A percentile compares a stretch with the other conserved stretches of the same genome.
Conservation (phyloP, 2,113 vertebrate genomes). For the Amblyornis subalaris region DNA sequence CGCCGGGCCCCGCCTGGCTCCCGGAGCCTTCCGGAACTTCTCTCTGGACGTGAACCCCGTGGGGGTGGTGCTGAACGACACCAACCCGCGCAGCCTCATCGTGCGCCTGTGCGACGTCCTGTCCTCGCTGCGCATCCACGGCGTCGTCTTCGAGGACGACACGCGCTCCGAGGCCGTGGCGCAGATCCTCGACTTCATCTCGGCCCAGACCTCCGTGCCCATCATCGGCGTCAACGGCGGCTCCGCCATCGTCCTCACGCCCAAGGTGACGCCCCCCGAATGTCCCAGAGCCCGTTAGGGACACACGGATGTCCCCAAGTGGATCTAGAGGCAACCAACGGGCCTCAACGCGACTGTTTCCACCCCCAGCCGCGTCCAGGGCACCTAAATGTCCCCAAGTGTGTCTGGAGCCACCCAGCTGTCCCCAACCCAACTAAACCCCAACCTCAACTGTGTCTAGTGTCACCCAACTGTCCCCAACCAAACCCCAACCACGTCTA, state of each 20-base stretch:
- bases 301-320: accelerated
- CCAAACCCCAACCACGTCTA: accelerated
- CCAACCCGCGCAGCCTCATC: constrained; percentile 90
- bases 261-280: constrained; percentile 75
- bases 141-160: constrained; percentile 94
- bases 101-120: constrained; percentile 92
- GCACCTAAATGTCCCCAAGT: accelerated
- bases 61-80: constrained; percentile 89
- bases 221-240: constrained; percentile 92
- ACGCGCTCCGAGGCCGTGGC: constrained; percentile 79
- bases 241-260: constrained; percentile 89
- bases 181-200: constrained; percentile 94
- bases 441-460: accelerated
- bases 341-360: not conserved
- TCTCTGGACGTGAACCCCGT: constrained; percentile 85
- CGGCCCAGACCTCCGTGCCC: constrained; percentile 92
- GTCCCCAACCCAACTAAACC: not conserved
- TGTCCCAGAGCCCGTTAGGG: accelerated
- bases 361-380: not conserved
- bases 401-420: not conserved
- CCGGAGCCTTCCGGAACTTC: constrained; percentile 80
- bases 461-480: accelerated
- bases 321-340: not conserved
- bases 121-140: constrained; percentile 89
- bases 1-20: constrained; percentile 78